Conservation (phyloP, 2,888 invertebrate species). For the Xestoiulus laeticollis region DNA sequence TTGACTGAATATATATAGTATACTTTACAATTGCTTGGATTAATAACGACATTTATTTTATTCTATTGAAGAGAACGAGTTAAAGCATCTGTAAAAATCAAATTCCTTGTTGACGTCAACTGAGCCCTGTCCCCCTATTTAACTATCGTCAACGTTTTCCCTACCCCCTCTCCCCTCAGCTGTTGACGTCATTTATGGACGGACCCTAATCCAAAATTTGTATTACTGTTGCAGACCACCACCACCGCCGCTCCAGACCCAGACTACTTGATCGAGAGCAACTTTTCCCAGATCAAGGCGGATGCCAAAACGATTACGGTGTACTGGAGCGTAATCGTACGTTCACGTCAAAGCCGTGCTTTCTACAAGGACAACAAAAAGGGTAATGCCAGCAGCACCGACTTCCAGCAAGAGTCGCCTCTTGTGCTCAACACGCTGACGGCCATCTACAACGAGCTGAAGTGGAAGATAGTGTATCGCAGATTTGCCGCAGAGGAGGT, state of each 20-base stretch:
- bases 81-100: no score
- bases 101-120: no score
- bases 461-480: slow-evolving; percentile 53
- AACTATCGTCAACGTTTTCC: no score
- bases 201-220: no score
- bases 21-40: no score
- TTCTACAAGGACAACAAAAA: slow-evolving; percentile 46
- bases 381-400: not conserved
- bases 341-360: slow-evolving; percentile 40
- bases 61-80: no score
- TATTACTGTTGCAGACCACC: not conserved
- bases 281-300: slow-evolving; percentile 47
- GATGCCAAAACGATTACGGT: slow-evolving; percentile 52
- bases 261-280: slow-evolving; percentile 52
- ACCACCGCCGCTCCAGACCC: slow-evolving; percentile 47
- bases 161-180: no score
- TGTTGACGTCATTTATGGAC: no score
- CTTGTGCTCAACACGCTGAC: slow-evolving; percentile 52
- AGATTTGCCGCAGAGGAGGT: slow-evolving; percentile 49
- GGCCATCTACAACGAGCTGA: slow-evolving; percentile 52
- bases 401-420: slow-evolving; percentile 48
- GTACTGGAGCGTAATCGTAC: slow-evolving; percentile 54
- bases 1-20: no score
- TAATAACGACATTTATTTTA: no score
- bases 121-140: no score